Evolutionary conservation across 2,113 vertebrate species (phyloP), one percentile per base, ranked within the genome.

Genomic region (Otocyon megalotis): DNA sequence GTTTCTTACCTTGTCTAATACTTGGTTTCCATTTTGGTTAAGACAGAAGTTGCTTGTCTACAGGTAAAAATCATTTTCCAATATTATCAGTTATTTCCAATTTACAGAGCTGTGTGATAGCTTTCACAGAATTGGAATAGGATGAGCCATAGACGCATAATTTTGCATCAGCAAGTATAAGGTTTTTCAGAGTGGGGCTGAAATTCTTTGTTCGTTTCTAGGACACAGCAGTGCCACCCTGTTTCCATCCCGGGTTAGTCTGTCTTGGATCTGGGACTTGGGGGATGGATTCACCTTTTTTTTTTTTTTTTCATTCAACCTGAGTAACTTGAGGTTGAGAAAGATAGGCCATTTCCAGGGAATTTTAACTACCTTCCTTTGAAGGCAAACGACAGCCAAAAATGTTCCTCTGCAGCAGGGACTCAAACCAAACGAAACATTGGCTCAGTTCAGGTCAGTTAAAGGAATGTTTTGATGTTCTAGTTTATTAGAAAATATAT

Each of bases 391-490:
- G 24, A 86, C 93, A 94, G 56, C 58, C 63, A 24, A 69, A 94
- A 85, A 35, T 84, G 26, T 88, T 93, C 28, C 63, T 77, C 62
- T 97, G 90, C 65, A 96, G 62, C 58, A 69, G 3, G 28, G 13
- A 95, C 9, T 95, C 63, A 93, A 96, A 91, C 24, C 81, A 96
- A 98, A 96, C 54, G 56, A 96, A 96, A 95, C 79, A 92, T 93
- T 96, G 82, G 58, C 71, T 97, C 86, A 79, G n/a, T 97, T 96
- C 4, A 80, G 35, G 28, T 90, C 67, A 93, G 76, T 81, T 86
- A 82, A 97, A 94, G 69, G 76, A 94, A 93, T 95, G 43, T 97
- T 96, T 97, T 96, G 63, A 96, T 76, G 8, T 88, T 96, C 69
- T 90, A 56, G 15, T 80, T 96, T 63, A 88, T 81, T 91, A 90